These are phyloP conservation scores for Spinus olivaceus DNA, from an alignment of 2,797 vertebrate genomes.

Conservation along the genomic window DNA sequence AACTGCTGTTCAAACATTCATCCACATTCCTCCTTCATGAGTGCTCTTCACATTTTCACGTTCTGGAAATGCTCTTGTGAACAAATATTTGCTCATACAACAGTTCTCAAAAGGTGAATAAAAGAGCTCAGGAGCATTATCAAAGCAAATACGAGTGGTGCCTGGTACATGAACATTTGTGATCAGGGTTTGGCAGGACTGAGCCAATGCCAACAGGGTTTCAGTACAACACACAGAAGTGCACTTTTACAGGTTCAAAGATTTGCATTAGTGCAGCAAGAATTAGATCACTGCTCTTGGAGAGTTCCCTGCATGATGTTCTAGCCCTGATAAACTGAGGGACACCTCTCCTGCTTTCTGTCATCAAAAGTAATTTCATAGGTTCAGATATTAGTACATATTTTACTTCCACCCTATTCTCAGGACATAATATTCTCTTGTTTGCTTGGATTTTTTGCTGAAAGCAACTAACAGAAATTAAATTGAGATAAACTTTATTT, in stretches of 20 bases:
- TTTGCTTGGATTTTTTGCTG: neutral
- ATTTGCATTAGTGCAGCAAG: neutral
- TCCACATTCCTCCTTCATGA: neutral
- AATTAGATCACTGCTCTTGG: neutral
- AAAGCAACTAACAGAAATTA: neutral
- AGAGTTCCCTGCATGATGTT: neutral
- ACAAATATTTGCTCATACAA: constrained; percentile 41
- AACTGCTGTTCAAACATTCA: neutral
- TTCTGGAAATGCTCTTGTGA: constrained; percentile 15
- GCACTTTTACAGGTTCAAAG: neutral
- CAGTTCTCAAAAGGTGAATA: neutral
- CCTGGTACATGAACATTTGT: neutral
- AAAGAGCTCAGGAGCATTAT: neutral
- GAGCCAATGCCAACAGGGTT: neutral
- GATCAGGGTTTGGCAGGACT: neutral
- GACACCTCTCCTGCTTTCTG: neutral
- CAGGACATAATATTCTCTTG: neutral
- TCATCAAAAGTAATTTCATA: neutral
- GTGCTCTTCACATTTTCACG: neutral
- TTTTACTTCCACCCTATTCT: neutral
- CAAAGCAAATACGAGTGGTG: constrained; percentile 36
- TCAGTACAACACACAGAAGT: neutral
- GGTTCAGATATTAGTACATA: neutral
- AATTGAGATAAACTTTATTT: neutral
- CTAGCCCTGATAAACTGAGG: neutral